These are phyloP conservation scores for Seriola dumerili DNA, from an alignment of 2,113 vertebrate genomes.

Conservation along the genomic window DNA sequence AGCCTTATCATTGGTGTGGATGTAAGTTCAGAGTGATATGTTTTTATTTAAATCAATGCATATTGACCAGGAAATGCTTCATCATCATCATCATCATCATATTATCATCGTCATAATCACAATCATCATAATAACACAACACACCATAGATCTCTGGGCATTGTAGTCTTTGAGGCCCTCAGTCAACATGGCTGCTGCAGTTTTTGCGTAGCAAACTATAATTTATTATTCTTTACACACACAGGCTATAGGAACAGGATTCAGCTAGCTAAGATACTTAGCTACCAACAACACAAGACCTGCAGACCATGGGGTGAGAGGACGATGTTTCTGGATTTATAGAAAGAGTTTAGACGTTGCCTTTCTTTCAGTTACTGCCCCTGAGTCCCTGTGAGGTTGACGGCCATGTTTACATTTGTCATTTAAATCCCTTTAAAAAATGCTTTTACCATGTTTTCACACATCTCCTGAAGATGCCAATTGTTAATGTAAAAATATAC, in stretches of 20 bases:
- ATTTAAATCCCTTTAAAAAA: constrained; percentile 7
- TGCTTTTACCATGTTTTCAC: neutral
- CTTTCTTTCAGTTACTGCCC: neutral
- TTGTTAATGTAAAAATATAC: neutral
- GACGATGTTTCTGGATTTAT: constrained; percentile 48
- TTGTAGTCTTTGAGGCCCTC: constrained; percentile 45
- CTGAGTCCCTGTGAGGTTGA: constrained; percentile 6
- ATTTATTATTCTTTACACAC: constrained; percentile 72
- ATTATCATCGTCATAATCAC: constrained; percentile 52
- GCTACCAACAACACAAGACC: constrained; percentile 71
- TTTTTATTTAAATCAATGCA: constrained; percentile 79
- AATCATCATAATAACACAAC: constrained; percentile 65
- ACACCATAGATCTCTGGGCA: constrained; percentile 45
- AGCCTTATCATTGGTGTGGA: neutral
- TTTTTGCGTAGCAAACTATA: constrained; percentile 76
- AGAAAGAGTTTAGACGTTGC: constrained; percentile 67
- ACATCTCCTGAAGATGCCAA: neutral
- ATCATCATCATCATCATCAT: constrained; percentile 48
- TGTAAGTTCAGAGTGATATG: constrained; percentile 68
- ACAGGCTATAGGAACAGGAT: constrained; percentile 71
- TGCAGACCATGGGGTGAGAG: constrained; percentile 51
- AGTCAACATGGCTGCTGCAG: constrained; percentile 67
- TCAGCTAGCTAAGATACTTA: constrained; percentile 77
- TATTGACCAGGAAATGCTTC: constrained; percentile 71
- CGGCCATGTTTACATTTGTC: neutral